phyloP scores from a whole-genome alignment of 2,797 vertebrate species.

The Lindbergichthys nudifrons region DNA sequence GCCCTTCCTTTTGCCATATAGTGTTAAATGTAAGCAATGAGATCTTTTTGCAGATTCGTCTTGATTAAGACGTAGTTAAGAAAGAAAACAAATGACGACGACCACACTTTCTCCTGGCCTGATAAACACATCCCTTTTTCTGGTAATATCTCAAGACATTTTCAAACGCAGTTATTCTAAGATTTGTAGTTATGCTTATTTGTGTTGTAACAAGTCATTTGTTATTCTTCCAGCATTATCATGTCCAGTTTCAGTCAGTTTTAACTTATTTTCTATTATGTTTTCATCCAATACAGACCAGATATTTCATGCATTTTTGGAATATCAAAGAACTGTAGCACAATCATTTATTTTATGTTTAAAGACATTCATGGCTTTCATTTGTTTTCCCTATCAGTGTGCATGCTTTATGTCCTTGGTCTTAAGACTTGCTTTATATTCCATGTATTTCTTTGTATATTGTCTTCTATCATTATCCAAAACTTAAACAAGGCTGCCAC shows the following conservation, averaged over 20 bases:
- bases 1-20: slow-evolving; percentile 91
- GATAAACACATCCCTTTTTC: slow-evolving; percentile 76
- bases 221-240: slow-evolving; percentile 89
- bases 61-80: slow-evolving; percentile 67
- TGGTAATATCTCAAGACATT: slow-evolving; percentile 69
- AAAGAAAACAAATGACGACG: slow-evolving; percentile 66
- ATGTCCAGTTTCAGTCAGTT: slow-evolving; percentile 86
- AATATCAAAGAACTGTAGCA: slow-evolving; percentile 82
- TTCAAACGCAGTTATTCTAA: slow-evolving; percentile 75
- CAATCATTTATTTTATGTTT: slow-evolving; percentile 77
- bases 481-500: slow-evolving; percentile 78
- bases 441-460: slow-evolving; percentile 86
- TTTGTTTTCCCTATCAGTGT: slow-evolving; percentile 70
- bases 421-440: slow-evolving; percentile 84
- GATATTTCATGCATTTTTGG: slow-evolving; percentile 74
- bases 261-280: slow-evolving; percentile 80
- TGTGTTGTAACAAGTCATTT: slow-evolving; percentile 88
- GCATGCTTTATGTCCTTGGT: slow-evolving; percentile 76
- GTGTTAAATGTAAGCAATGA: slow-evolving; percentile 87
- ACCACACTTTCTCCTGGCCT: slow-evolving; percentile 84
- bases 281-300: slow-evolving; percentile 80
- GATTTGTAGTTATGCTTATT: slow-evolving; percentile 82
- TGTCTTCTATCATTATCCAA: slow-evolving; percentile 89
- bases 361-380: slow-evolving; percentile 83
- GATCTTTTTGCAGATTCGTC: slow-evolving; percentile 84